phyloP scores from a whole-genome alignment of 2,797 vertebrate genomes.

The Ctenopoma multispine region DNA sequence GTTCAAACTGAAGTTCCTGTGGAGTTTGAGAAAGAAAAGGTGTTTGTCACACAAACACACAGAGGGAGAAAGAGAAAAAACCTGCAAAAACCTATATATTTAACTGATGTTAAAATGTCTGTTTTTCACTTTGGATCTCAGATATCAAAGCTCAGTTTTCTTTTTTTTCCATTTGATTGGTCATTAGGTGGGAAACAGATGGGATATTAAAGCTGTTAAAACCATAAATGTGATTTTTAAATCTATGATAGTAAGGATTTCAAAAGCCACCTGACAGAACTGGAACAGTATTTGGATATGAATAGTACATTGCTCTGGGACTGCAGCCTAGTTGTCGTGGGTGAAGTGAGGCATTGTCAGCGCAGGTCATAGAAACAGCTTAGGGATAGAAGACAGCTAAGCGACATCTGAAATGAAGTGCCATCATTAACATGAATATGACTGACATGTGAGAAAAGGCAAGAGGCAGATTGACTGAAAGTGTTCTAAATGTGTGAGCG shows the following conservation, averaged over 20 bases:
- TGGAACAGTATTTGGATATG: not conserved
- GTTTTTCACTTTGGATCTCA: not conserved
- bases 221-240: not conserved
- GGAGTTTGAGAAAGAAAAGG: conserved; percentile 32
- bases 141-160: not conserved
- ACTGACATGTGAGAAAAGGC: conserved; percentile 53
- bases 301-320: conserved; percentile 20
- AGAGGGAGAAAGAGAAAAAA: not conserved
- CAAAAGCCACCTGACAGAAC: not conserved
- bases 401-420: conserved; percentile 40
- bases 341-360: conserved; percentile 28
- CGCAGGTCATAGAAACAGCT: conserved; percentile 41
- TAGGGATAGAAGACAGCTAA: conserved; percentile 23
- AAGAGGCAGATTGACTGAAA: conserved; percentile 29
- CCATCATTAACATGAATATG: conserved; percentile 39
- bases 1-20: conserved; percentile 98
- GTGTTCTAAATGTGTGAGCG: conserved; percentile 36
- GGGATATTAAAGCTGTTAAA: not conserved
- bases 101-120: not conserved
- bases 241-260: conserved; percentile 2
- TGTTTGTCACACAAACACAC: not conserved
- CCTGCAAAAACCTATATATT: not conserved
- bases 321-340: conserved; percentile 1
- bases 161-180: not conserved
- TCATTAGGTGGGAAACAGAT: not conserved